A percentile compares a stretch with the other conserved stretches of the same genome.
These are phyloP conservation scores for Torymus texanus DNA, from an alignment of 2,888 invertebrate genomes.

Conservation along the genomic window DNA sequence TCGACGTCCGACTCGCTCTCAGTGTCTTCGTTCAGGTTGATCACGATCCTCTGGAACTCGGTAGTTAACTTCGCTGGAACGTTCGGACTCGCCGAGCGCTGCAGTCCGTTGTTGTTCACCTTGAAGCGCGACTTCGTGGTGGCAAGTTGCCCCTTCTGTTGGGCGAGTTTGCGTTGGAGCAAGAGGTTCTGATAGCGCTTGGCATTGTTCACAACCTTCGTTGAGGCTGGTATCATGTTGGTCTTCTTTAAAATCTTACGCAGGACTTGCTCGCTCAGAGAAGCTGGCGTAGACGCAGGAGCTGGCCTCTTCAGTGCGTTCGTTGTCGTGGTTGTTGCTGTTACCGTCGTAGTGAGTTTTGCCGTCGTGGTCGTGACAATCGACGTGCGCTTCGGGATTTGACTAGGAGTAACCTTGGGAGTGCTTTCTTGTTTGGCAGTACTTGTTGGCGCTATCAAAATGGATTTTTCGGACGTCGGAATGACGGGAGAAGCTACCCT, in stretches of 20 bases:
- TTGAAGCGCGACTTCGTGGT: conserved; percentile 16
- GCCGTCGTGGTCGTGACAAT: not conserved
- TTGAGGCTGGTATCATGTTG: conserved; percentile 61
- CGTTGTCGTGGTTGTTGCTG: not conserved
- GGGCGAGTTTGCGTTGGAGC: conserved; percentile 64
- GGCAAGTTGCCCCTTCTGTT: conserved; percentile 61
- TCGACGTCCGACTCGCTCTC: conserved; percentile 68
- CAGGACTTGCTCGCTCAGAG: conserved; percentile 7
- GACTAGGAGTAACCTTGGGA: not conserved
- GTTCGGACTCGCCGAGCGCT: conserved; percentile 33
- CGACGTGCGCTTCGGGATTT: not conserved
- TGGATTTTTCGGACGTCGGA: too few relatives aligned
- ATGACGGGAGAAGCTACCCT: too few relatives aligned
- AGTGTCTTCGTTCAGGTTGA: conserved; percentile 69
- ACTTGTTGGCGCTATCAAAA: too few relatives aligned
- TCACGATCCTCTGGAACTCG: conserved; percentile 65
- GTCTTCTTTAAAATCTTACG: conserved; percentile 64
- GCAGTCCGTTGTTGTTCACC: conserved; percentile 25
- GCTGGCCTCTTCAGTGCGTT: conserved; percentile 21
- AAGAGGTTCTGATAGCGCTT: conserved; percentile 68
- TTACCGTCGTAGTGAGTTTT: not conserved
- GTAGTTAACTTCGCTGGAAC: not conserved
- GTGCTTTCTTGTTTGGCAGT: not conserved
- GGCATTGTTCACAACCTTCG: conserved; percentile 69
- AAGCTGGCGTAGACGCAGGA: not conserved